Evolutionary conservation across 2,888 invertebrate genomes (phyloP).

Genomic region (Terebella lapidaria): DNA sequence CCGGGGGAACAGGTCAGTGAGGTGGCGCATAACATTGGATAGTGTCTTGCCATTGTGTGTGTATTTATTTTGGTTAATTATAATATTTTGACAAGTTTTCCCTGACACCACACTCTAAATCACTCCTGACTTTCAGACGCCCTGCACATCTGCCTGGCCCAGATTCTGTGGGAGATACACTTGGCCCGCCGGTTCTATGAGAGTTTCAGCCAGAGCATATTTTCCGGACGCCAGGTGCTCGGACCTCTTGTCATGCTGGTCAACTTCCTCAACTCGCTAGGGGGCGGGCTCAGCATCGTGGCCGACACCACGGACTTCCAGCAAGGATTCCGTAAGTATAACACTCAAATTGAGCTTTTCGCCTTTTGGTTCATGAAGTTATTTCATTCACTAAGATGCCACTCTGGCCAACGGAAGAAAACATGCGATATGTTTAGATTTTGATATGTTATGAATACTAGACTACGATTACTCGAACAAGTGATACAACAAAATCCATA

Average conservation of each 20-base stretch:
- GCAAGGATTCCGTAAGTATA: too few relatives aligned
- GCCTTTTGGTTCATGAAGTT: too few relatives aligned
- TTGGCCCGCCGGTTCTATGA: conserved; percentile 25
- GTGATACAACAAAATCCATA: too few relatives aligned
- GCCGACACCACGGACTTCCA: conserved; percentile 17
- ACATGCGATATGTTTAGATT: too few relatives aligned
- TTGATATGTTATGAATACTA: too few relatives aligned
- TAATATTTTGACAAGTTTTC: neutral
- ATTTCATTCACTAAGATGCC: too few relatives aligned
- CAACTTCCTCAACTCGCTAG: conserved; percentile 8
- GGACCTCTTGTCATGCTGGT: conserved; percentile 7
- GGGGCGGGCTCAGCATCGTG: conserved; percentile 13
- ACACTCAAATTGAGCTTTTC: too few relatives aligned
- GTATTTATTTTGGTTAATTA: neutral
- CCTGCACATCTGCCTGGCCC: neutral
- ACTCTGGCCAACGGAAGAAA: too few relatives aligned
- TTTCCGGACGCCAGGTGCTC: conserved; percentile 19
- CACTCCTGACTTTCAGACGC: neutral
- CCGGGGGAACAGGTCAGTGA: neutral
- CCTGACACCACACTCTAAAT: neutral
- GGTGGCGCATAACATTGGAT: neutral
- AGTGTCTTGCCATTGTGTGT: neutral
- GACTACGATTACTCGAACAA: too few relatives aligned
- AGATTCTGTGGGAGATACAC: conserved; percentile 12
- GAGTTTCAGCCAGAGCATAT: conserved; percentile 28